Evolutionary conservation across 2,888 invertebrate genomes (phyloP).

Genomic region (Megaustenia siamemsis): DNA sequence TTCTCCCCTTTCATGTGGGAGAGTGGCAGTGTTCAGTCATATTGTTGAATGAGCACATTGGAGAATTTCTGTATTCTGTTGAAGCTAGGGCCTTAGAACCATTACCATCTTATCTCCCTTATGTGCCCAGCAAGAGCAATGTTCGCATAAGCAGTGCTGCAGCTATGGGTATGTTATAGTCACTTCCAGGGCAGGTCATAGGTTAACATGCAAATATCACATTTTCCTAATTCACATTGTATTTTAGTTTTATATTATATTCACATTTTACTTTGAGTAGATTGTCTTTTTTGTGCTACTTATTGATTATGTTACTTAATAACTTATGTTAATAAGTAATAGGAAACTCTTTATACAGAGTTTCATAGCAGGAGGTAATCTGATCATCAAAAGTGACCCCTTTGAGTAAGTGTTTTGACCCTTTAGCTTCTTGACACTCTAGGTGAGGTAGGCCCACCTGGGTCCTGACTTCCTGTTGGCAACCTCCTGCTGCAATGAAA

Average conservation of each 20-base stretch:
- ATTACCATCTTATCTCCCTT: conserved; percentile 73
- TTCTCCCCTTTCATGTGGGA: conserved; percentile 78
- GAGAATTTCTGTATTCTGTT: conserved; percentile 79
- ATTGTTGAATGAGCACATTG: conserved; percentile 76
- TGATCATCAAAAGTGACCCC: too few relatives aligned
- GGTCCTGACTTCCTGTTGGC: too few relatives aligned
- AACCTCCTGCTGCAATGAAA: too few relatives aligned
- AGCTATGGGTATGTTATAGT: conserved; percentile 71
- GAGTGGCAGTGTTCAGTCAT: conserved; percentile 77
- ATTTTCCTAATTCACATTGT: too few relatives aligned
- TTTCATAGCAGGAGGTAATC: too few relatives aligned
- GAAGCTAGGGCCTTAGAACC: conserved; percentile 76
- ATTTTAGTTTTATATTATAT: background rate
- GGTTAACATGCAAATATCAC: too few relatives aligned
- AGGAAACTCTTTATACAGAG: too few relatives aligned
- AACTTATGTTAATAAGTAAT: too few relatives aligned
- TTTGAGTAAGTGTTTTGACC: too few relatives aligned
- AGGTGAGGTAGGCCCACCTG: too few relatives aligned
- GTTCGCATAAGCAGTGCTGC: conserved; percentile 77
- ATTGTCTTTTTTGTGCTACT: background rate
- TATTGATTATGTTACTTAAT: background rate
- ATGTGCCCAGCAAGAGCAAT: conserved; percentile 69
- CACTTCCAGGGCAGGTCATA: too few relatives aligned
- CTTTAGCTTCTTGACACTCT: too few relatives aligned
- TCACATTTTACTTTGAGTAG: background rate